Evolutionary conservation across 2,888 invertebrate species (phyloP), one percentile per base, ranked within the genome.

Genomic region (Tinea semifulvella): DNA sequence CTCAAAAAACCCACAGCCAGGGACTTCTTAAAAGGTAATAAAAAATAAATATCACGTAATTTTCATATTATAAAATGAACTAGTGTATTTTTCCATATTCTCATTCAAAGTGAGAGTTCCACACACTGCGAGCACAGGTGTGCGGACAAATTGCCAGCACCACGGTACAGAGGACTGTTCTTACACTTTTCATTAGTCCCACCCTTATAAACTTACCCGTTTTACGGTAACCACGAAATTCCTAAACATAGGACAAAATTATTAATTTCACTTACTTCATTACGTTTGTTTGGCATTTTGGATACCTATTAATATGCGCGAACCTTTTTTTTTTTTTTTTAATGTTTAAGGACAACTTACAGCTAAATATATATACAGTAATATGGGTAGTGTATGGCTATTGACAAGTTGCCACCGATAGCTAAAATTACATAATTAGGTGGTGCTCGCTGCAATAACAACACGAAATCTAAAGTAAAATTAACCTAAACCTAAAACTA

Each of bases 1-100:
- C 61, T 86, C 47, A 84, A 85, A 56, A 85, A 85, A 50, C 74
- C 69, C 2, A 60, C 66, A 4, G 73, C 75, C 0, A 69, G 77
- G 46, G 80, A 80, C 3, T 77, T 79, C 54, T 74, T 77, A 26
- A 79, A 79, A 72, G 77, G 80, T 80, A 52, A 26, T 22, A 22
- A 22, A 22, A 22, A 22, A 8, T 22, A 22, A 22, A 8, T 22
- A 22, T 7, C 5, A 22, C n/a, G n/a, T n/a, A n/a, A n/a, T n/a
- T n/a, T n/a, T n/a, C 8, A 22, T 22, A 22, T 7, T 22, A 22
- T 22, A 22, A 22, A 7, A 22, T 22, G 22, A 8, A 7, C 8
- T 22, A 7, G 8, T 7, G 6, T 5, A 22, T 22, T 8, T 22
- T 22, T 22, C 6, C 5, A 22, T 8, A 22, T 22, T 5, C 8